These are phyloP conservation scores for Papilio gigon DNA, from an alignment of 2,888 invertebrate genomes.

Conservation along the genomic window DNA sequence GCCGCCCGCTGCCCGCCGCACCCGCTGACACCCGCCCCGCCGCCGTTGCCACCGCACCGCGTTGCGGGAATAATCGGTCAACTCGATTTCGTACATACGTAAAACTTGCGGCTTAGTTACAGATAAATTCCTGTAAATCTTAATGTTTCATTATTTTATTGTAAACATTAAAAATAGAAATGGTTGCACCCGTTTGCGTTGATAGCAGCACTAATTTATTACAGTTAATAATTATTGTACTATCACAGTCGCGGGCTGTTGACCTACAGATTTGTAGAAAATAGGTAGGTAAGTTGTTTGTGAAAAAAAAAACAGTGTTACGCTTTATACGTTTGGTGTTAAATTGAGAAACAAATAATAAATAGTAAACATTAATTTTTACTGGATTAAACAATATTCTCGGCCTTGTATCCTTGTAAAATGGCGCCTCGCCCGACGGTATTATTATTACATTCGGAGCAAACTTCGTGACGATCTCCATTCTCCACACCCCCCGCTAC, in stretches of 20 bases:
- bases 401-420: conserved; percentile 81
- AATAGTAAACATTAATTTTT: conserved; percentile 51
- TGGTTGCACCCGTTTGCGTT: background rate
- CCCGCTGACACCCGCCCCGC: conserved; percentile 61
- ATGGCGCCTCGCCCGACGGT: conserved; percentile 78
- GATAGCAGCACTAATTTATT: background rate
- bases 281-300: conserved; percentile 18
- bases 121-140: conserved; percentile 33
- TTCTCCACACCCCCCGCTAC: conserved; percentile 62
- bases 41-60: conserved; percentile 70
- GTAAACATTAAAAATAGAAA: background rate
- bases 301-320: conserved; percentile 5
- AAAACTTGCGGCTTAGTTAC: conserved; percentile 24
- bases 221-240: conserved; percentile 7
- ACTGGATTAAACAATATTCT: conserved; percentile 69
- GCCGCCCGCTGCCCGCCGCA: conserved; percentile 69
- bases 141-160: background rate
- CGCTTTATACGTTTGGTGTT: background rate
- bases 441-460: conserved; percentile 80
- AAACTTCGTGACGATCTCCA: conserved; percentile 81
- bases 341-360: conserved; percentile 4
- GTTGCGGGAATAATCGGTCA: conserved; percentile 79
- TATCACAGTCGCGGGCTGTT: conserved; percentile 76
- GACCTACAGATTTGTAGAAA: conserved; percentile 61
- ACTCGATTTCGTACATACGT: conserved; percentile 60